Conservation (phyloP, 2,797 vertebrate genomes). For the Zenarchopterus dispar region DNA sequence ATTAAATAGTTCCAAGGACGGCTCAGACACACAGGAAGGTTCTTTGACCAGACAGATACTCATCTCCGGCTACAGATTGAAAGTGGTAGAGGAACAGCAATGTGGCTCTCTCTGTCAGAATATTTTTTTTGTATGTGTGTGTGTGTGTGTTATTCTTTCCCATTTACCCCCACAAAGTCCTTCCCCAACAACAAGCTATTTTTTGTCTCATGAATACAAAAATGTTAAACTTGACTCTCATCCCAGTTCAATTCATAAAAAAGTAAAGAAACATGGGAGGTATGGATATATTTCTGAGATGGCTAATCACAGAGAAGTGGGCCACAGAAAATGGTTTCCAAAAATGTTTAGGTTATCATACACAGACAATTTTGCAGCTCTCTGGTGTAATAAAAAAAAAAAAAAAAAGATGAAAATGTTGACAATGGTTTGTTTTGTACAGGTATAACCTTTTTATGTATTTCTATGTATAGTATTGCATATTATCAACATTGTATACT, state of each 20-base stretch:
- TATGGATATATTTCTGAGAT: conserved; percentile 54
- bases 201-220: conserved; percentile 72
- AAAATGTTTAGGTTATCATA: conserved; percentile 39
- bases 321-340: conserved; percentile 48
- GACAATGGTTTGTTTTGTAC: not conserved
- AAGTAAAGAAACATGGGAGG: conserved; percentile 54
- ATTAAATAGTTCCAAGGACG: conserved; percentile 85
- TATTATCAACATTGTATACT: conserved; percentile 1
- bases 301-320: conserved; percentile 59
- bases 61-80: conserved; percentile 83
- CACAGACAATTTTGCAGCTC: conserved; percentile 22
- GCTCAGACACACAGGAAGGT: conserved; percentile 73
- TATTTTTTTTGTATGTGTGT: conserved; percentile 50
- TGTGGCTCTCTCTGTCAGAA: conserved; percentile 65
- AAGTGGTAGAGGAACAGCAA: conserved; percentile 70
- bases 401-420: conserved; percentile 17
- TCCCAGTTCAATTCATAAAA: conserved; percentile 64
- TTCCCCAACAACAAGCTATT: conserved; percentile 60
- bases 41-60: conserved; percentile 82
- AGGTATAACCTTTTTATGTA: not conserved
- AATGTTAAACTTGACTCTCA: conserved; percentile 68
- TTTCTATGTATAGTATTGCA: not conserved
- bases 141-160: conserved; percentile 63
- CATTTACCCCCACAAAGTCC: conserved; percentile 62
- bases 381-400: conserved; percentile 44